A percentile compares a stretch with the other conserved stretches of the same genome.
phyloP scores from a whole-genome alignment of 1,140 invertebrate genomes.

The Heliconius eleuchia region DNA sequence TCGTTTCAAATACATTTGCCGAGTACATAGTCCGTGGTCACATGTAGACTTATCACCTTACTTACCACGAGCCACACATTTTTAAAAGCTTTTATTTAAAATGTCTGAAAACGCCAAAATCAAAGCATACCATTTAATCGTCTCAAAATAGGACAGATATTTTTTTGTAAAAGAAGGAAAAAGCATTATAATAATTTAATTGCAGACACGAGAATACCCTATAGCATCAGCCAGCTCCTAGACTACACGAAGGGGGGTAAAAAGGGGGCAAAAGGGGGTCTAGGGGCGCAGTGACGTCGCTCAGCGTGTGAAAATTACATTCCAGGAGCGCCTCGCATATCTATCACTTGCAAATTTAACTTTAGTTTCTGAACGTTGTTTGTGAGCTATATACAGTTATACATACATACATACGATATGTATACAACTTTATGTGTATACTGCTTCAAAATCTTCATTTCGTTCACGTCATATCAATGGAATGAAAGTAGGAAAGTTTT shows the following conservation, averaged over 20 bases:
- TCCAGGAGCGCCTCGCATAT: slow-evolving; percentile 80
- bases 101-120: too few species aligned
- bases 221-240: slow-evolving; percentile 32
- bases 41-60: too few species aligned
- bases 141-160: too few species aligned
- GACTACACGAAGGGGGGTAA: slow-evolving; percentile 35
- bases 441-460: slow-evolving; percentile 23
- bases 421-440: neutral
- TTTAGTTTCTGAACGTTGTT: slow-evolving; percentile 69
- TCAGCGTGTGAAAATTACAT: slow-evolving; percentile 81
- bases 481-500: neutral
- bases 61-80: too few species aligned
- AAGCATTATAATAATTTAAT: neutral
- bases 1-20: too few species aligned
- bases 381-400: slow-evolving; percentile 30
- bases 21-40: too few species aligned
- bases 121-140: too few species aligned
- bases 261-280: slow-evolving; percentile 35
- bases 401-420: slow-evolving; percentile 1
- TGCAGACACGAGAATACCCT: neutral
- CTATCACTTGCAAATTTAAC: slow-evolving; percentile 82
- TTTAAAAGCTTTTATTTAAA: too few species aligned
- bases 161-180: neutral
- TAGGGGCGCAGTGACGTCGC: slow-evolving; percentile 63
- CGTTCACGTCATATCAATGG: neutral